phyloP scores from a whole-genome alignment of 2,797 vertebrate genomes.

The Parambassis ranga region DNA sequence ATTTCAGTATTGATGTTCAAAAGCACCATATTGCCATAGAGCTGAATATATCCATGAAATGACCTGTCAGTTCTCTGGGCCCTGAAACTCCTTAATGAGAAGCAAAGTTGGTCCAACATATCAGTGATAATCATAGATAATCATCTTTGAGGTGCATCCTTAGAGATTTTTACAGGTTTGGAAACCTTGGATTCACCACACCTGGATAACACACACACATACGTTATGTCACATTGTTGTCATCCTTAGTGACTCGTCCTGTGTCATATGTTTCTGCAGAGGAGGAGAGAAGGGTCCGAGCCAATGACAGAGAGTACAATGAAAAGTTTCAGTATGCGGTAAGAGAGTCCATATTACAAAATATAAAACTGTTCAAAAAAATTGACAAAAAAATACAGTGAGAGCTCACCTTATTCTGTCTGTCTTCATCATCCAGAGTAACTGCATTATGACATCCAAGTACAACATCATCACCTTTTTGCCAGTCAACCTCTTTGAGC shows the following conservation, averaged over 20 bases:
- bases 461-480: constrained; percentile 95
- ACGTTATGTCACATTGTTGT: neutral
- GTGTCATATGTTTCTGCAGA: constrained; percentile 74
- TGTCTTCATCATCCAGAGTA: constrained; percentile 78
- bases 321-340: constrained; percentile 96
- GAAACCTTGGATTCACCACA: too few relatives aligned
- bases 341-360: constrained; percentile 52
- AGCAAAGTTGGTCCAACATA: too few relatives aligned
- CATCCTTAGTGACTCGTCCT: constrained; percentile 10
- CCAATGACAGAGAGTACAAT: constrained; percentile 92
- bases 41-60: too few relatives aligned
- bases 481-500: constrained; percentile 96
- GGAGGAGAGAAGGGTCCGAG: constrained; percentile 91
- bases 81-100: too few relatives aligned
- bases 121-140: too few relatives aligned
- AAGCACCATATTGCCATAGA: too few relatives aligned
- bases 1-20: too few relatives aligned
- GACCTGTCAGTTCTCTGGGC: too few relatives aligned
- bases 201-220: too few relatives aligned
- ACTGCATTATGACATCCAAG: constrained; percentile 97
- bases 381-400: too few relatives aligned
- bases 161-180: too few relatives aligned
- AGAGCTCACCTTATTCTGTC: neutral
- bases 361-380: neutral
- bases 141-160: too few relatives aligned